phyloP scores from a whole-genome alignment of 2,888 invertebrate species.

The Chrysopilus asiliformis region DNA sequence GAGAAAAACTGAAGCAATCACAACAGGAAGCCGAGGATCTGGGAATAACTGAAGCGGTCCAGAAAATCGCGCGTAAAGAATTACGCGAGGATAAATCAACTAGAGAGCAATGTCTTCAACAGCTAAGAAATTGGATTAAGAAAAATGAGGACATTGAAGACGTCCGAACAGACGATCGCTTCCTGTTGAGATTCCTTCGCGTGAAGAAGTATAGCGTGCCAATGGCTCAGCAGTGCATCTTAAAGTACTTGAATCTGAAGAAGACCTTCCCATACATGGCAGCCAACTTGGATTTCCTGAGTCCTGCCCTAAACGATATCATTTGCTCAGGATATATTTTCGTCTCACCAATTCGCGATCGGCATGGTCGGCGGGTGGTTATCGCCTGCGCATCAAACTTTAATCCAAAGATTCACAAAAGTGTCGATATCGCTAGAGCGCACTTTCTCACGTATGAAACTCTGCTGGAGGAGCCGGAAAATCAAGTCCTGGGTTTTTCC shows the following conservation, averaged over 20 bases:
- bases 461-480: constrained; percentile 57
- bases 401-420: constrained; percentile 50
- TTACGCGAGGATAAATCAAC: constrained; percentile 54
- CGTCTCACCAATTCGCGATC: constrained; percentile 60
- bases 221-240: constrained; percentile 61
- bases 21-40: constrained; percentile 13
- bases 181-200: constrained; percentile 60
- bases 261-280: constrained; percentile 53
- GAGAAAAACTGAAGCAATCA: constrained; percentile 8
- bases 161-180: constrained; percentile 54
- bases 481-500: constrained; percentile 60
- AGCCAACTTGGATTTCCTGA: constrained; percentile 49
- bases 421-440: constrained; percentile 55
- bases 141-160: constrained; percentile 56
- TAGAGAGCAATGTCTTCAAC: constrained; percentile 47
- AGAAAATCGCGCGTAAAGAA: constrained; percentile 47
- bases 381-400: constrained; percentile 49
- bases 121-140: constrained; percentile 55
- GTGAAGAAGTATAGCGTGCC: constrained; percentile 67
- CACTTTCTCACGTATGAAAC: constrained; percentile 62
- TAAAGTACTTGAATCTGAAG: constrained; percentile 63
- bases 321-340: constrained; percentile 60
- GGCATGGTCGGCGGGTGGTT: constrained; percentile 57
- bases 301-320: constrained; percentile 47
- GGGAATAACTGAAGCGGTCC: constrained; percentile 20